phyloP scores from a whole-genome alignment of 2,888 invertebrate species.

The Ganaspis brasiliensis region DNA sequence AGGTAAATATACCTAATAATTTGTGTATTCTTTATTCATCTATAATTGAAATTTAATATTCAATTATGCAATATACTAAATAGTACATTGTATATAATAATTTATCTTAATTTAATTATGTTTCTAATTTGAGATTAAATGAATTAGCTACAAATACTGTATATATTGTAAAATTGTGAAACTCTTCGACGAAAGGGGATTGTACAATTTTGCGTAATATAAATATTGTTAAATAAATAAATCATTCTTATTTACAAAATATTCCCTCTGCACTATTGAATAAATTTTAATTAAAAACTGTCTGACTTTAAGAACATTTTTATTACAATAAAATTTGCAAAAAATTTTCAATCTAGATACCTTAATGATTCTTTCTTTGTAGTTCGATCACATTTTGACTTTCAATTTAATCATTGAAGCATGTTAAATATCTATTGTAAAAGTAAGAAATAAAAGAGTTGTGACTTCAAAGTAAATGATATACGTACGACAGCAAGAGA shows the following conservation, averaged over 20 bases:
- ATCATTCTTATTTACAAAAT: neutral
- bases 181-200: neutral
- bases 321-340: neutral
- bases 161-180: conserved; percentile 1
- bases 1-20: no score
- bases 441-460: neutral
- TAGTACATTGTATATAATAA: no score
- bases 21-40: no score
- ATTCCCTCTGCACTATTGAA: neutral
- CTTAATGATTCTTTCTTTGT: neutral
- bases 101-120: no score
- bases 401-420: conserved; percentile 11
- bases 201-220: neutral
- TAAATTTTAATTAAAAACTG: no score
- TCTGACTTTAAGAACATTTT: no score
- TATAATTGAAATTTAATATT: no score
- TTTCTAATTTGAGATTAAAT: no score
- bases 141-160: no score
- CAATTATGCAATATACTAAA: no score
- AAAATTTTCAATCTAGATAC: neutral
- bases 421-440: neutral
- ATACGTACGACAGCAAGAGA: neutral
- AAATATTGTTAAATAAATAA: neutral
- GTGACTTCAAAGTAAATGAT: conserved; percentile 11
- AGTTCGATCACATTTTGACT: conserved; percentile 15